Conservation (phyloP, 2,888 invertebrate genomes). For the Hymenopus coronatus region DNA sequence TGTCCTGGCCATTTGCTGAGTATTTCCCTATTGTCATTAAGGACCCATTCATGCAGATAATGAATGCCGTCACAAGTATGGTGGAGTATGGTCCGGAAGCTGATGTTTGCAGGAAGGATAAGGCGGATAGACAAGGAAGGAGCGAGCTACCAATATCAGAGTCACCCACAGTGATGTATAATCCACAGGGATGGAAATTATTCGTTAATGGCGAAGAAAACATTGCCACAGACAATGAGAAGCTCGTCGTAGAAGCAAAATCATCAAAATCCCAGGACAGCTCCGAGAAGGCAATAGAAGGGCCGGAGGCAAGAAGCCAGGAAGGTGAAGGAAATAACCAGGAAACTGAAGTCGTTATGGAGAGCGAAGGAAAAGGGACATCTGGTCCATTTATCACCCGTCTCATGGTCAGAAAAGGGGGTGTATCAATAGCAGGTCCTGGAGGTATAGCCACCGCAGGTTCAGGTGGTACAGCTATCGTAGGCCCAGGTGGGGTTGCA, state of each 20-base stretch:
- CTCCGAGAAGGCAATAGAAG: background rate
- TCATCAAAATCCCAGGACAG: constrained; percentile 9
- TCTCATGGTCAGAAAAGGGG: constrained; percentile 68
- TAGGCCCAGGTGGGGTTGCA: constrained; percentile 74
- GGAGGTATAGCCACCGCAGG: constrained; percentile 80
- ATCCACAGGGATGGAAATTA: background rate
- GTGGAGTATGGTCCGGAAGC: constrained; percentile 59
- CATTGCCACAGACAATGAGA: background rate
- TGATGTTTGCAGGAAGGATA: constrained; percentile 48
- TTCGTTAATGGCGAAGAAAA: background rate
- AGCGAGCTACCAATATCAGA: background rate
- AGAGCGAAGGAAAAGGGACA: constrained; percentile 17
- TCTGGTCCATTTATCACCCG: constrained; percentile 39
- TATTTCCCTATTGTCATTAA: constrained; percentile 58
- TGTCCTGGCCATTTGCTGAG: constrained; percentile 52
- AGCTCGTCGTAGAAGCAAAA: background rate
- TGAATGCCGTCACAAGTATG: constrained; percentile 50
- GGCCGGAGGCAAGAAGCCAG: constrained; percentile 38
- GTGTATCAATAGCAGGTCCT: constrained; percentile 77
- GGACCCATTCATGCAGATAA: constrained; percentile 55
- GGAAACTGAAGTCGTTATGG: constrained; percentile 6
- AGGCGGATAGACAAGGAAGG: background rate
- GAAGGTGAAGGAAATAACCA: background rate
- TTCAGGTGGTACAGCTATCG: constrained; percentile 75
- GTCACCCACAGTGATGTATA: background rate